Evolutionary conservation across 2,113 vertebrate genomes (phyloP), one percentile per base, ranked within the genome.

Genomic region (Cochlearius cochlearius): DNA sequence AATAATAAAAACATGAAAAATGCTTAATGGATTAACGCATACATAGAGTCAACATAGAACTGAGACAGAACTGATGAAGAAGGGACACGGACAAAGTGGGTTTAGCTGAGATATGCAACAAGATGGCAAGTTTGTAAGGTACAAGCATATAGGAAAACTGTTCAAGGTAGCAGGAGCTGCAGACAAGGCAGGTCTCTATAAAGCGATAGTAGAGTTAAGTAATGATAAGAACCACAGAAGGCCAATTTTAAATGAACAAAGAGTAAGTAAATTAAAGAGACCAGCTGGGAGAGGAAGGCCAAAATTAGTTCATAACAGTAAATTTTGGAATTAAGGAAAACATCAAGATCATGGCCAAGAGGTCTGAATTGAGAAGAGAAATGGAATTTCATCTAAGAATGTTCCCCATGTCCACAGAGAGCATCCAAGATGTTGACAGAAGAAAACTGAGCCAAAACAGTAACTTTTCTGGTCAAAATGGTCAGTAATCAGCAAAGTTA

Each of bases 131-230:
- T 90, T 62, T 53, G 22, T 60, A 78, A 85, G 17, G 62, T 39
- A 85, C 26, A 79, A 91, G 84, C 10, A 91, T 30, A 85, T 3
- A 82, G 62, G 49, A 91, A 94, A 81, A 72, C 17, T 76, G 69
- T 50, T 90, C n/a, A 60, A 72, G 53, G 62, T 78, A 88, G 87
- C 74, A 95, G 74, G 53, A 94, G 74, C 92, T 92, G 91, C 95
- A 96, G 92, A 97, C 94, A 96, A 94, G 92, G 92, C 88, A 96
- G 92, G 96, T 97, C 89, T 97, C 86, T 92, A 71, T 87, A 79
- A 80, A 82, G 80, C 74, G 94, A 77, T 3, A 94, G 36, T 3
- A 71, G 52, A 84, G 18, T 75, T 58, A 86, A 49, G 59, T 62
- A 72, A 89, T 17, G 7, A 58, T 84, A 92, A 91, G 36, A 87